A percentile compares a stretch with the other conserved stretches of the same genome.
Evolutionary conservation across 2,113 vertebrate genomes (phyloP).

Genomic region (Solea solea): DNA sequence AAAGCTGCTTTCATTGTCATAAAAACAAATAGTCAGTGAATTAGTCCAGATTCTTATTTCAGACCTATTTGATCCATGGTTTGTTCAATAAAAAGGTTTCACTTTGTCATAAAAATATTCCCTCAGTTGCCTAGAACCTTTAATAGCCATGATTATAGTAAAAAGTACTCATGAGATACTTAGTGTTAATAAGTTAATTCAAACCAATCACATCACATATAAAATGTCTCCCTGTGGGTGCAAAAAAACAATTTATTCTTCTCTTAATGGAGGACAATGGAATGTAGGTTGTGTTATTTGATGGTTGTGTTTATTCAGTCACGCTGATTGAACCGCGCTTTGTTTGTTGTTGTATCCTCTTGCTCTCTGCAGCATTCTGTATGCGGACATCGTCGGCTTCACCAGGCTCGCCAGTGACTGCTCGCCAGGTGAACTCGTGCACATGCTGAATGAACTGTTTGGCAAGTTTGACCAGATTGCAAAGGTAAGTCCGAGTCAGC

Average conservation of each 20-base stretch:
- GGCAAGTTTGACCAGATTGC: slow-evolving; percentile 99
- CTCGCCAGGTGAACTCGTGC: slow-evolving; percentile 94
- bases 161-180: neutral
- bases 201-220: neutral
- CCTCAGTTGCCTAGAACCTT: neutral
- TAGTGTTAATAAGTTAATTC: neutral
- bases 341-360: neutral
- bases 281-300: neutral
- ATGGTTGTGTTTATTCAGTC: neutral
- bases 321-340: neutral
- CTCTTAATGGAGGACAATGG: neutral
- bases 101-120: neutral
- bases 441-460: slow-evolving; percentile 97
- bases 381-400: slow-evolving; percentile 97
- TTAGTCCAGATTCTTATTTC: neutral
- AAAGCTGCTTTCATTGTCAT: neutral
- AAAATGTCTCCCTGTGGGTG: neutral
- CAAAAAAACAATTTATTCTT: neutral
- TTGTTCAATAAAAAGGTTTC: neutral
- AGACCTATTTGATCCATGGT: neutral
- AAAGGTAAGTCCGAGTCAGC: slow-evolving; percentile 82
- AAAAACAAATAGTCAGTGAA: neutral
- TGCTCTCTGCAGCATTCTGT: slow-evolving; percentile 86
- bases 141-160: neutral
- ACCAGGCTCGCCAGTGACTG: slow-evolving; percentile 97